These are phyloP conservation scores for Microtus pennsylvanicus DNA, from an alignment of 2,113 vertebrate species.

Conservation along the genomic window DNA sequence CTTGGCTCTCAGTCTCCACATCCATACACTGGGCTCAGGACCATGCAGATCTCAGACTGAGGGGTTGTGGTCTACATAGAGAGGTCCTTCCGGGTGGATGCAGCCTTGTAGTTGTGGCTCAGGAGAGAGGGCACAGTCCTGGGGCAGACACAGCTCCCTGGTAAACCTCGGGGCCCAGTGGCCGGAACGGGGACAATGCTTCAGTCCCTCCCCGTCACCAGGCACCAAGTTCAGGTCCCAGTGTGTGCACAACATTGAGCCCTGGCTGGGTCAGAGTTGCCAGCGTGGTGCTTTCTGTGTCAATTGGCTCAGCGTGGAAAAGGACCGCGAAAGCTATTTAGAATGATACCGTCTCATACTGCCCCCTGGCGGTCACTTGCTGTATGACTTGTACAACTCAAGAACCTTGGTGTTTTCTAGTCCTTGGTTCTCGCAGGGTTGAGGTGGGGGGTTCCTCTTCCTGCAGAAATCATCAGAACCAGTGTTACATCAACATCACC, in stretches of 20 bases:
- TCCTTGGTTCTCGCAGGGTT: background rate
- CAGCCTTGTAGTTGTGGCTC: background rate
- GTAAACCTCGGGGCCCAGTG: background rate
- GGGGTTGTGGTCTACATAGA: background rate
- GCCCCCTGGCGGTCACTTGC: background rate
- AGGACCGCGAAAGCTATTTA: background rate
- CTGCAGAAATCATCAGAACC: background rate
- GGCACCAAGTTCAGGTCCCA: background rate
- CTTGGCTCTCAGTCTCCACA: background rate
- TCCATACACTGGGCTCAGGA: background rate
- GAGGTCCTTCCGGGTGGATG: too few relatives aligned
- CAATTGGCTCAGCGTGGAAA: background rate
- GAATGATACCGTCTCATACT: background rate
- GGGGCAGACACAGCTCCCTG: fast-evolving
- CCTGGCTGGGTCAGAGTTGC: background rate
- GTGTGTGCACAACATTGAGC: background rate
- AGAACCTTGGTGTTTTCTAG: background rate
- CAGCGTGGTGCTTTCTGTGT: conserved; percentile 34
- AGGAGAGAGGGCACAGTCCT: background rate
- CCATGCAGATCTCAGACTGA: background rate
- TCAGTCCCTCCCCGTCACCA: background rate
- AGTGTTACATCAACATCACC: background rate
- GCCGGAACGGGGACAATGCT: background rate
- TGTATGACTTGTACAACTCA: background rate
- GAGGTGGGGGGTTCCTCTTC: background rate